Conservation (phyloP, 2,113 vertebrate species). For the Strix uralensis region DNA sequence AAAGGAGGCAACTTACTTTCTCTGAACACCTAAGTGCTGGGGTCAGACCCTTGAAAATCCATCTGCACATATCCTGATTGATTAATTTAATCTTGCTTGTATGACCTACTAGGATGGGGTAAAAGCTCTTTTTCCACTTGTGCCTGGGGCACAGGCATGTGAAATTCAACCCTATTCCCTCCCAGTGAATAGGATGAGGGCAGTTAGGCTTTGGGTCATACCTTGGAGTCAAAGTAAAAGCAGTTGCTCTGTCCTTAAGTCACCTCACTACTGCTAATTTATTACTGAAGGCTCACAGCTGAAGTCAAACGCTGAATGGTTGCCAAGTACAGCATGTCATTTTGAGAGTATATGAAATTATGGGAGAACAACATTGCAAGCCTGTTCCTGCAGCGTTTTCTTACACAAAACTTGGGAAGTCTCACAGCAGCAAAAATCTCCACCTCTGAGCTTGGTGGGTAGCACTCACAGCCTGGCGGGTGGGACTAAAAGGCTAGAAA, state of each 20-base stretch:
- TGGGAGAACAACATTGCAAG: constrained; percentile 20
- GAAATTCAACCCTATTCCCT: not conserved
- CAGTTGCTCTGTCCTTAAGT: constrained; percentile 42
- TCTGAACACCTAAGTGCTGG: not conserved
- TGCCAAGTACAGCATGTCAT: constrained; percentile 53
- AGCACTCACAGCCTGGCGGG: not conserved
- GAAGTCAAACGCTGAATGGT: constrained; percentile 29
- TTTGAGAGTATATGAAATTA: constrained; percentile 45
- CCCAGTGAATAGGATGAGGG: not conserved
- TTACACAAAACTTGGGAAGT: not conserved
- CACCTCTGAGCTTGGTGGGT: not conserved
- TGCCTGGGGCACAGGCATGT: not conserved
- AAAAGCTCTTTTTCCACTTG: not conserved
- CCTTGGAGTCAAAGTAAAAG: not conserved
- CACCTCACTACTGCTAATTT: constrained; percentile 39
- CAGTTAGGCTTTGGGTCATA: not conserved
- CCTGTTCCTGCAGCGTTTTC: constrained; percentile 36
- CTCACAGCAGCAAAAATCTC: not conserved
- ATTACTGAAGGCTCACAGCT: constrained; percentile 21
- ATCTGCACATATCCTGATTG: not conserved
- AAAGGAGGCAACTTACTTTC: not conserved
- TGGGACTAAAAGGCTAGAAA: not conserved
- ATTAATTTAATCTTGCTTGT: not conserved
- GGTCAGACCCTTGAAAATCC: not conserved
- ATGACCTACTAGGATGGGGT: not conserved